Percentiles rank a stretch among this genome's conserved stretches.
Evolutionary conservation across 2,888 invertebrate genomes (phyloP).

Genomic region (Cecidostiba fungosa): DNA sequence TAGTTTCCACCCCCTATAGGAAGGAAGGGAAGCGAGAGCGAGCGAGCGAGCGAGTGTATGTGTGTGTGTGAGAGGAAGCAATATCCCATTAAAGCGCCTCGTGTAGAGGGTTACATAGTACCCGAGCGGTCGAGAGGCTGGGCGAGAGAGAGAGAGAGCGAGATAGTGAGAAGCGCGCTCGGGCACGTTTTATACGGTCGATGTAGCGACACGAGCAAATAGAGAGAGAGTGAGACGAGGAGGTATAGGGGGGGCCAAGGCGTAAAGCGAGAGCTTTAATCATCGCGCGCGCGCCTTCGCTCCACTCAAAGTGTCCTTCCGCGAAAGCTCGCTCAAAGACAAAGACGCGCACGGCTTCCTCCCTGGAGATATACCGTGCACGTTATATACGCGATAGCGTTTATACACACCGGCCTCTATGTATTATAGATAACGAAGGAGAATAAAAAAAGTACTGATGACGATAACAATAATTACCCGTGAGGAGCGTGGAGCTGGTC

Average conservation of each 20-base stretch:
- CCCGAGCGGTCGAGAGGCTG: background rate
- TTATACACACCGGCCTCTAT: no score
- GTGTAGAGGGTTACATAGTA: constrained; percentile 21
- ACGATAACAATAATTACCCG: background rate
- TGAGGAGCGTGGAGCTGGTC: background rate
- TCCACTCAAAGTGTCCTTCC: constrained; percentile 47
- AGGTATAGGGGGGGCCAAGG: background rate
- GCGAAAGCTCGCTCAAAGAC: constrained; percentile 4
- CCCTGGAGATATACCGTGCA: no score
- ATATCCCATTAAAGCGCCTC: constrained; percentile 52
- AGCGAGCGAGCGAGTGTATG: background rate
- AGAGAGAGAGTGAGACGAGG: constrained; percentile 16
- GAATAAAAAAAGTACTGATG: no score
- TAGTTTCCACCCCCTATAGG: constrained; percentile 15
- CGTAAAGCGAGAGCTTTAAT: constrained; percentile 32
- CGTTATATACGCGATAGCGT: no score
- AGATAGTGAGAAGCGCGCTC: constrained; percentile 40
- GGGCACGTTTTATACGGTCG: constrained; percentile 51
- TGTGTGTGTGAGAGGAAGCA: constrained; percentile 32
- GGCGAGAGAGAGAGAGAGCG: background rate
- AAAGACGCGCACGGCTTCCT: background rate
- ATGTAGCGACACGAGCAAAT: constrained; percentile 45
- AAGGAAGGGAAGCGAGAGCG: background rate
- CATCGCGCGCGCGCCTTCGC: background rate
- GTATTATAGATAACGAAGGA: background rate